phyloP scores from a whole-genome alignment of 2,113 vertebrate species.

The Hemibagrus wyckioides region DNA sequence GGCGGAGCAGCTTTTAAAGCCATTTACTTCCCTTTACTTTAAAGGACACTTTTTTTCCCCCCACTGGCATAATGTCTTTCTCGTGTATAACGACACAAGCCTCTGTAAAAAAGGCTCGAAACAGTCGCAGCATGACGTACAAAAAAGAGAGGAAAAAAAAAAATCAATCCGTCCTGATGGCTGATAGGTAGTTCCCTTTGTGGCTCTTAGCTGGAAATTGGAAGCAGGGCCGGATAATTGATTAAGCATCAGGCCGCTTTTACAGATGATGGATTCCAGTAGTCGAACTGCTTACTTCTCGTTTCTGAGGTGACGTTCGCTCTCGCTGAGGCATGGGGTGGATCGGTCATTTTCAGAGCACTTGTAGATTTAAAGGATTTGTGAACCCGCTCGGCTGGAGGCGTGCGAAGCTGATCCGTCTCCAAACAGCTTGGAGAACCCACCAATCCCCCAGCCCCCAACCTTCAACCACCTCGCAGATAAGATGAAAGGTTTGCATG shows the following conservation, averaged over 20 bases:
- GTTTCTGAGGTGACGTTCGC: constrained; percentile 45
- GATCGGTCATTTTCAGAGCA: neutral
- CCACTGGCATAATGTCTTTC: constrained; percentile 47
- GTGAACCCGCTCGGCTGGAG: neutral
- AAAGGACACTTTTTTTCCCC: constrained; percentile 59
- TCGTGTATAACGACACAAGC: constrained; percentile 56
- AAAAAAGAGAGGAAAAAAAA: constrained; percentile 27
- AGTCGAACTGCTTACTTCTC: constrained; percentile 54
- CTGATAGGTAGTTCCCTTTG: constrained; percentile 51
- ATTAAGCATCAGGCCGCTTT: constrained; percentile 72
- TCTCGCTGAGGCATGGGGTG: neutral
- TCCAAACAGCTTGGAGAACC: neutral
- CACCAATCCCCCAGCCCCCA: accelerated
- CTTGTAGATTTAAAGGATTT: constrained; percentile 16
- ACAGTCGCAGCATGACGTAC: constrained; percentile 63
- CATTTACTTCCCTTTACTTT: constrained; percentile 48
- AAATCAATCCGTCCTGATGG: constrained; percentile 70
- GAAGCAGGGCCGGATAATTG: constrained; percentile 69
- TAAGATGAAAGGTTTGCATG: constrained; percentile 9
- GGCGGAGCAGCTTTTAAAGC: constrained; percentile 48
- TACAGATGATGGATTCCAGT: constrained; percentile 64
- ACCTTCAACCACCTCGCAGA: neutral
- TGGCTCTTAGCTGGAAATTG: constrained; percentile 59
- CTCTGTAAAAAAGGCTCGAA: constrained; percentile 59
- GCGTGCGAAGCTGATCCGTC: neutral